Base-by-base conservation (phyloP, 2,113 vertebrate species). In the Taurulus bubalis region DNA sequence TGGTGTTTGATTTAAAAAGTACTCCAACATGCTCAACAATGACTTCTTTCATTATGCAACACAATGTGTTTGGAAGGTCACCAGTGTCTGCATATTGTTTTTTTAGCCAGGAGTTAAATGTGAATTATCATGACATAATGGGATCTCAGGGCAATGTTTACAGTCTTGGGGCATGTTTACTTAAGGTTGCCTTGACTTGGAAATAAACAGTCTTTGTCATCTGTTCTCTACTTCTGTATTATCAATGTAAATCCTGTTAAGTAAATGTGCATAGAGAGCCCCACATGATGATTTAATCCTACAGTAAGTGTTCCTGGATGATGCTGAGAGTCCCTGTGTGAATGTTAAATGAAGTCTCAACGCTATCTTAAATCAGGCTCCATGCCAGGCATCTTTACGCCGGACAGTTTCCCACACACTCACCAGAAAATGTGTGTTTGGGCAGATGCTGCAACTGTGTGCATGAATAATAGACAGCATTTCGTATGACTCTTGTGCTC, bases 401-500 rank as follows among this genome's bases (percentile, higher is more conserved):
- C 71, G 69, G 63, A 73, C 32, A 56, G 59, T 34, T 77, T 22
- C 16, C 81, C 74, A 72, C 15, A 55, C 40, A 64, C 86, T 77
- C 62, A 79, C 78, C 70, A 68, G 71, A 71, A 80, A 74, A 83
- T 56, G 71, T 78, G 63, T 77, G 74, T 89, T 87, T 82, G 63
- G 40, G 45, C 71, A 81, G 83, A 87, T 84, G 82, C 58, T 83
- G 71, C 0, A 30, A 80, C 59, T 82, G 78, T 84, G 74, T 71
- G 67, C 47, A 84, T 93, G 86, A 93, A 94, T 91, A 92, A 93
- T 85, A 80, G 85, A 85, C 86, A 78, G 86, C 87, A 90, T 89
- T 85, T 85, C 68, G 85, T 89, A 92, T 87, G 84, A 87, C 77
- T 90, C 28, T 79, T 72, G 82, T 38, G 64, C 76, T 87, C 71